Evolutionary conservation across 35 echinoderm and acorn worm species (phyloP), one percentile per base, ranked within the genome.

Genomic region (Hemicentrotus pulcherrimus): DNA sequence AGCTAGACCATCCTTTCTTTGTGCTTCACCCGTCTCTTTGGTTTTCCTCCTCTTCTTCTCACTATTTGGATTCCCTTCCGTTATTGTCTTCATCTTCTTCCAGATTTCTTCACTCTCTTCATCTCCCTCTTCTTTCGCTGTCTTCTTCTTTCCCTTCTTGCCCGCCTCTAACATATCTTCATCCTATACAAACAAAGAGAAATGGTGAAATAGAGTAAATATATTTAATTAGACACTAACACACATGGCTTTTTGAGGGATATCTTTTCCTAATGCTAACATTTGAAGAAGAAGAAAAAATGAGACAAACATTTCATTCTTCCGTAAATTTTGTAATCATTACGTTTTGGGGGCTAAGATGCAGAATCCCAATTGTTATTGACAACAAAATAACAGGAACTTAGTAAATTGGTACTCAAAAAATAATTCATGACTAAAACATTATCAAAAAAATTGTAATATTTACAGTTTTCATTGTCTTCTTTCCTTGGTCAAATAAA

Each of bases 91-190:
- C 96, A 97, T 94, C 22, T 91, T 86, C 35, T 91, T 52, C 97
- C 97, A 97, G 32, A 97, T 59, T 12, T 91, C 93, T 88, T 96
- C 96, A 48, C 33, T 91, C 47, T 94, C 97, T 70, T 96, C 95
- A 45, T 96, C 97, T 15, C 86, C 94, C 5, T 94, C 50, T 18
- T 93, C 95, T 32, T 30, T 91, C 0, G 59, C 71, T 91, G 30
- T 52, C 46, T 94, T 47, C 22, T 48, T 94, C 13, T 24, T 46
- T 32, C 85, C 94, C 33, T 94, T 32, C 18, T 60, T 52, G 86
- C 47, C 58, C 46, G 45, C 94, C 24, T 71, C 41, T 86, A 91
- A 35, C 91, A 92, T 15, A 95, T 96, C 92, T 47, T 85, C 58
- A 91, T 45, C 46, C 86, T 45, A 59, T 59, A 24, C 47, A 61